phyloP scores from a whole-genome alignment of 1,140 invertebrate species.

The Amphibalanus amphitrite region DNA sequence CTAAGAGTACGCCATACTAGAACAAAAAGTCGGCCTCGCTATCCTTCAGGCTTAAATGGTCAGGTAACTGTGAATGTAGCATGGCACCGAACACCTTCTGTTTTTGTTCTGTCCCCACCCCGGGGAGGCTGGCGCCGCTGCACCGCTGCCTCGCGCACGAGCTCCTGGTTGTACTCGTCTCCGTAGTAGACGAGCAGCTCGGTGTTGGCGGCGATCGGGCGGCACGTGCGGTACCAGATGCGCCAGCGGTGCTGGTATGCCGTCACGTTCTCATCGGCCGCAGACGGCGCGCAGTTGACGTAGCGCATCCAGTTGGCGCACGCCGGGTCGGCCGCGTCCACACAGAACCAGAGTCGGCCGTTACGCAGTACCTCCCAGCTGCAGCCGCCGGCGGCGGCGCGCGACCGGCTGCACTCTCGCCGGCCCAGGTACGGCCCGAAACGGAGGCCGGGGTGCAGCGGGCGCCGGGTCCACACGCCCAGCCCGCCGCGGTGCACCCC shows the following conservation, averaged over 20 bases:
- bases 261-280: conserved; percentile 35
- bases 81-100: no score
- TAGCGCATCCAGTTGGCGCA: conserved; percentile 40
- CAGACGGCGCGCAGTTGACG: conserved; percentile 36
- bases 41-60: no score
- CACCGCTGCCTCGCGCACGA: no score
- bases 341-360: conserved; percentile 21
- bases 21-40: no score
- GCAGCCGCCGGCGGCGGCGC: conserved; percentile 7
- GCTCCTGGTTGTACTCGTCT: conserved; percentile 26
- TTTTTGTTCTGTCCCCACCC: no score
- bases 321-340: conserved; percentile 29
- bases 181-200: conserved; percentile 40
- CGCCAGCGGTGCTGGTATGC: conserved; percentile 37
- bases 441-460: conserved; percentile 9
- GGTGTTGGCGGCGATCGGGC: conserved; percentile 28
- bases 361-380: conserved; percentile 10
- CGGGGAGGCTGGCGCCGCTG: no score
- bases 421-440: conserved; percentile 17
- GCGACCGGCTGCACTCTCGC: not conserved
- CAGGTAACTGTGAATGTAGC: no score
- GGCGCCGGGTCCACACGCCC: conserved; percentile 15
- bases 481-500: conserved; percentile 10
- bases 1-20: no score
- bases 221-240: conserved; percentile 36